Base-by-base conservation (phyloP, 2,888 invertebrate genomes). In the Seladonia tumulorum region DNA sequence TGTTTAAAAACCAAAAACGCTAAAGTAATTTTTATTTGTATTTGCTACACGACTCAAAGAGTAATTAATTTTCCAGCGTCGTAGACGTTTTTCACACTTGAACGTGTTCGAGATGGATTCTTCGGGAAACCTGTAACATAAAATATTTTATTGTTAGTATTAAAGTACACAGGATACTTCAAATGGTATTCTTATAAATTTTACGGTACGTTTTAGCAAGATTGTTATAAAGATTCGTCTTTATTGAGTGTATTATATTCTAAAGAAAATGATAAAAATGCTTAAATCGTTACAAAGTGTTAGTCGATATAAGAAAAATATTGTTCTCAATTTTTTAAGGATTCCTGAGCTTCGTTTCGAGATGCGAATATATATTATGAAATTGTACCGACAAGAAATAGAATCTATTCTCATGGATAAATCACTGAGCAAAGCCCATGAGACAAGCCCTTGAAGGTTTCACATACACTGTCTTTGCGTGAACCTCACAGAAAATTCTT, bases 401-500 rank as follows among this genome's bases (percentile, higher is more conserved):
- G 10, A n/a, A n/a, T 10, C 10, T 49, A n/a, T 66, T 85, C 76
- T 79, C 77, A 81, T 81, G 79, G 82, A 89, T 87, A 84, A 77
- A 78, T 53, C 22, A 1, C 0, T 10, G 35, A 39, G 70, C 73
- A 72, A 78, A 75, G 86, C 77, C 71, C 77, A 78, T 84, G 80
- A 70, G 70, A 71, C n/a, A 18, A 60, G 2, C 14, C 47, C 35
- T 12, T 7, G 25, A 82, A 71, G 45, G 79, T 78, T 89, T 89
- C 85, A 76, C 83, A 85, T 85, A 87, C 45, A 73, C 47, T 81
- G 18, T 70, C 72, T 82, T 89, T 83, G 75, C 72, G 79, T 87
- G 79, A 85, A 89, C 25, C 75, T 83, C 22, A n/a, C 10, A 29
- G 5, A 63, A 29, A 63, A 63, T 63, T 16, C 3, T n/a, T n/a